Evolutionary conservation across 1,140 invertebrate genomes (phyloP).

Genomic region (Diuraphis noxia): DNA sequence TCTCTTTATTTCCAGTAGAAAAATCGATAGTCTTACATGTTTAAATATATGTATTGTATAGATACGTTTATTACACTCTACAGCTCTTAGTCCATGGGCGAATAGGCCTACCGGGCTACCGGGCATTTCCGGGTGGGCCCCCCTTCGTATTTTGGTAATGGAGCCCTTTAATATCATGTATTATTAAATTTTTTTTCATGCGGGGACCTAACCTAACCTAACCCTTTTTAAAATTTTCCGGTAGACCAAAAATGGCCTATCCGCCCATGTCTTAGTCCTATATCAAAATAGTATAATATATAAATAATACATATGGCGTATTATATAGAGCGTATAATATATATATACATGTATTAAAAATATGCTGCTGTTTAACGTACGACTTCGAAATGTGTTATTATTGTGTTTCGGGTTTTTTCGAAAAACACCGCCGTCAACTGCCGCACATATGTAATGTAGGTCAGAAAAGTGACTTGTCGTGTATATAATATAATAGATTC

Average conservation of each 20-base stretch:
- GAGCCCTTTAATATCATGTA: too few species aligned
- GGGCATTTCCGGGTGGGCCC: too few species aligned
- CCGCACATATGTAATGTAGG: constrained; percentile 43
- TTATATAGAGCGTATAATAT: not conserved
- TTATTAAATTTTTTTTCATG: too few species aligned
- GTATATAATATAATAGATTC: constrained; percentile 2
- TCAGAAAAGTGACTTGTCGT: constrained; percentile 31
- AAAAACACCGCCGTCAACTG: constrained; percentile 30
- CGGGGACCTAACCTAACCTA: too few species aligned
- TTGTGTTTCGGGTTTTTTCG: constrained; percentile 5
- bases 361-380: not conserved
- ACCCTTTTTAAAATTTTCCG: too few species aligned
- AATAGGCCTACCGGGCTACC: too few species aligned
- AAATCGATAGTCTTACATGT: not conserved
- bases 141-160: too few species aligned
- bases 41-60: not conserved
- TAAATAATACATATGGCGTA: not conserved
- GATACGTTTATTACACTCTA: not conserved
- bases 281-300: too few species aligned
- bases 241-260: too few species aligned
- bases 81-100: too few species aligned
- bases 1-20: not conserved
- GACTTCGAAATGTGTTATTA: not conserved
- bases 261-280: too few species aligned
- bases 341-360: not conserved